A percentile compares a stretch with the other conserved stretches of the same genome.
Conservation (phyloP, 2,888 invertebrate species). For the Hydroisotoma schaefferi region DNA sequence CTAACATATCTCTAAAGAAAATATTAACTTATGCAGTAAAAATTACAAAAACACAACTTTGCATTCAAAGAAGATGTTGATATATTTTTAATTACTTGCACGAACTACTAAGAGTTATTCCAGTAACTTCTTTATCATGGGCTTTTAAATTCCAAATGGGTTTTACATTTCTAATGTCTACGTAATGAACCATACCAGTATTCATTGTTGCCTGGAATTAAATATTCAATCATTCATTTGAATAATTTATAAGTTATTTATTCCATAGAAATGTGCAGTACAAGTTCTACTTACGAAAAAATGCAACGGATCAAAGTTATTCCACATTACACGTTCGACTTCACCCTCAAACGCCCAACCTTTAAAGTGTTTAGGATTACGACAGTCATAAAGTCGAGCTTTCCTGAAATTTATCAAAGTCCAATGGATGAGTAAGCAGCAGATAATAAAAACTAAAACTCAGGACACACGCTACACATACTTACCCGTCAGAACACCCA, state of each 20-base stretch:
- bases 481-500: constrained; percentile 73
- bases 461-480: constrained; percentile 14
- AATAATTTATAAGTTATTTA: constrained; percentile 1
- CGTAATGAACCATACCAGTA: constrained; percentile 64
- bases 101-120: constrained; percentile 51
- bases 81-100: constrained; percentile 20
- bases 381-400: constrained; percentile 78
- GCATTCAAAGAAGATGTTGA: not conserved
- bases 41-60: not conserved
- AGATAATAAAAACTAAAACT: not conserved
- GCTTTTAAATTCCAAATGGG: constrained; percentile 70
- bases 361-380: constrained; percentile 60
- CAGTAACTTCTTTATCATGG: constrained; percentile 81
- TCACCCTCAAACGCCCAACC: constrained; percentile 74
- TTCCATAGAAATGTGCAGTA: not conserved
- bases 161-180: constrained; percentile 65
- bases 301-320: constrained; percentile 70
- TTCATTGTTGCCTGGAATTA: constrained; percentile 57
- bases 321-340: constrained; percentile 84
- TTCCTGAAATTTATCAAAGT: constrained; percentile 54
- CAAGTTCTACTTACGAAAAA: constrained; percentile 63
- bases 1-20: constrained; percentile 56
- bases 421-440: not conserved
- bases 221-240: not conserved
- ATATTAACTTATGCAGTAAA: not conserved